Percentiles rank a stretch among this genome's conserved stretches.
Conservation (phyloP, 2,797 vertebrate genomes). For the Hippocampus kuda region DNA sequence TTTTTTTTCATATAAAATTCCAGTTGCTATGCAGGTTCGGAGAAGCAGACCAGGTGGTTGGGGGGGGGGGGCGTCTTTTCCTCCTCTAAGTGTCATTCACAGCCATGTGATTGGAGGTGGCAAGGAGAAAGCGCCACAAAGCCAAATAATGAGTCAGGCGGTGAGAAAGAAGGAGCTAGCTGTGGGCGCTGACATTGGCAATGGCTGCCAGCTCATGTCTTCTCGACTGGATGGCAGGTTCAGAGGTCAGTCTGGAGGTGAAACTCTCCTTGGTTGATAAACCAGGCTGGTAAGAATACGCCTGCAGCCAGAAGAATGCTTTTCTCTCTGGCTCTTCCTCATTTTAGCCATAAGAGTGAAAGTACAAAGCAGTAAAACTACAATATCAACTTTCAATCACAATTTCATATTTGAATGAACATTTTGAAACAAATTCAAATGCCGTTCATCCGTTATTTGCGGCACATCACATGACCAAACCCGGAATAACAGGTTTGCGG, state of each 20-base stretch:
- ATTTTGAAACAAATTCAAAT: no score
- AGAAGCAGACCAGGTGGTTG: constrained; percentile 22
- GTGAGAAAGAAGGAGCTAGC: constrained; percentile 59
- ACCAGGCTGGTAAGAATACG: constrained; percentile 36
- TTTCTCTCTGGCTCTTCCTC: constrained; percentile 11
- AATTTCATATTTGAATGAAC: no score
- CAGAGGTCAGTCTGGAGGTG: constrained; percentile 67
- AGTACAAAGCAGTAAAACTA: background rate
- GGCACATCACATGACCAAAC: no score
- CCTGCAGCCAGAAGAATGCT: constrained; percentile 20
- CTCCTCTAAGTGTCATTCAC: constrained; percentile 71
- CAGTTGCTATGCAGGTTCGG: constrained; percentile 60
- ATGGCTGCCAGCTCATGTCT: constrained; percentile 69
- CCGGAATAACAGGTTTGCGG: no score
- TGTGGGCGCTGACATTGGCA: constrained; percentile 61
- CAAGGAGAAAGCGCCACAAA: constrained; percentile 56
- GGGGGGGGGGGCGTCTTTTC: constrained; percentile 38
- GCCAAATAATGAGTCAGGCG: constrained; percentile 59
- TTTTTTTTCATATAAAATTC: background rate
- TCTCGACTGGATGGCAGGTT: constrained; percentile 64
- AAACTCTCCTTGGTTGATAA: constrained; percentile 66
- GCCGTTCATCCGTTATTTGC: no score
- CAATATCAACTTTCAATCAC: no score
- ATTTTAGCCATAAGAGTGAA: background rate
- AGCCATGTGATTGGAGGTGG: constrained; percentile 59